Evolutionary conservation across 2,113 vertebrate genomes (phyloP), one percentile per base, ranked within the genome.

Genomic region (Indicator maculatus): DNA sequence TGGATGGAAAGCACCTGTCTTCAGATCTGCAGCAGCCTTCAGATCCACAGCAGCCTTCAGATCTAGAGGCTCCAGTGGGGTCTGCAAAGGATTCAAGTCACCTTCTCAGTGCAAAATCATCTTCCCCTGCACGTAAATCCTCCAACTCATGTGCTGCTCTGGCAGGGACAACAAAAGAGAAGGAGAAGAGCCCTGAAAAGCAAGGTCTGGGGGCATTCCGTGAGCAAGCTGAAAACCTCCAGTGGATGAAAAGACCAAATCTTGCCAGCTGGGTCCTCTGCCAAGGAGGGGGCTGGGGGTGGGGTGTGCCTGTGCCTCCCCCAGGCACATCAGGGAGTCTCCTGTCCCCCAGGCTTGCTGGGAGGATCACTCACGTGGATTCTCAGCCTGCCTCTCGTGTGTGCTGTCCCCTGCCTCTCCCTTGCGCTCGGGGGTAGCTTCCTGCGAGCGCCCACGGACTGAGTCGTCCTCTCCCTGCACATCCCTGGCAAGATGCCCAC

Each of bases 291-390:
- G 69, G 65, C 1, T 58, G 41, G 41, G 41, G 41, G 41, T 44
- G 41, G 41, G 41, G 14, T 44, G 41, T 44, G 86, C 83, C 64
- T 60, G 80, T 92, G 73, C 86, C 83, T 90, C 88, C 88, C 24
- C 63, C 86, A 83, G 90, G 70, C 85, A 20, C 5, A 53, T 85
- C 93, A 76, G 11, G 9, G 95, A 30, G 66, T 86, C 83, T 88
- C 88, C 89, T 5, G 83, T 39, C 12, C 52, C 75, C 83, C 71
- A 16, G 80, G 52, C 52, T 76, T 36, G 59, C 75, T 79, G 85
- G 91, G 88, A 85, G 56, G 90, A 74, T 80, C 93, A 69, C 90
- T 93, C 96, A 94, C 88, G 0, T 66, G 90, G 89, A 93, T 93
- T 89, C 92, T 66, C 82, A 69, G 73, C 1, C 69, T 41, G 3